Conservation (phyloP, 2,888 invertebrate genomes). For the Drosophila barbarae region DNA sequence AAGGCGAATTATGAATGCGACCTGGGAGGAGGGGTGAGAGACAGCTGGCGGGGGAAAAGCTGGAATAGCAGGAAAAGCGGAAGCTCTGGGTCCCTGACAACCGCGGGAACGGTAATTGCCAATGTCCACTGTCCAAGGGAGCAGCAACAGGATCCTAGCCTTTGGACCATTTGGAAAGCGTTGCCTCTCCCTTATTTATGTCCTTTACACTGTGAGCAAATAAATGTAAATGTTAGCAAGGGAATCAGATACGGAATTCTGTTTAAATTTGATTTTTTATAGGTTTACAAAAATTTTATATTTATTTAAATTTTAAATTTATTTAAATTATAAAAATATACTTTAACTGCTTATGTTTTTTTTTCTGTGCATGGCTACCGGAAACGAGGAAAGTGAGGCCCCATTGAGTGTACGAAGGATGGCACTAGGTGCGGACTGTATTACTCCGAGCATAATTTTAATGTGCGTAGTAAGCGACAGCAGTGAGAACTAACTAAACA, state of each 20-base stretch:
- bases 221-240: background rate
- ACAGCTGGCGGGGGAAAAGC: background rate
- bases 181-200: constrained; percentile 56
- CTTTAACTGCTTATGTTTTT: background rate
- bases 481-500: constrained; percentile 50
- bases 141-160: constrained; percentile 23
- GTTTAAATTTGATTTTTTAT: background rate
- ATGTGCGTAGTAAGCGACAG: constrained; percentile 52
- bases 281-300: background rate
- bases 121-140: constrained; percentile 61
- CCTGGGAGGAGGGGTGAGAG: background rate
- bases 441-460: constrained; percentile 67
- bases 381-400: background rate
- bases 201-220: background rate
- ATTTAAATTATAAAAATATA: background rate
- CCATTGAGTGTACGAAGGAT: constrained; percentile 16
- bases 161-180: constrained; percentile 44
- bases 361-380: background rate
- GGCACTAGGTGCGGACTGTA: constrained; percentile 56
- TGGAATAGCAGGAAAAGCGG: constrained; percentile 11
- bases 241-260: background rate
- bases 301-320: background rate
- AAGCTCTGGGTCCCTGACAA: constrained; percentile 55
- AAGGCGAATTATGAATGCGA: constrained; percentile 58
- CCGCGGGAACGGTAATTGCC: constrained; percentile 67